Evolutionary conservation across 2,113 vertebrate species (phyloP).

Genomic region (Pseudonaja textilis): DNA sequence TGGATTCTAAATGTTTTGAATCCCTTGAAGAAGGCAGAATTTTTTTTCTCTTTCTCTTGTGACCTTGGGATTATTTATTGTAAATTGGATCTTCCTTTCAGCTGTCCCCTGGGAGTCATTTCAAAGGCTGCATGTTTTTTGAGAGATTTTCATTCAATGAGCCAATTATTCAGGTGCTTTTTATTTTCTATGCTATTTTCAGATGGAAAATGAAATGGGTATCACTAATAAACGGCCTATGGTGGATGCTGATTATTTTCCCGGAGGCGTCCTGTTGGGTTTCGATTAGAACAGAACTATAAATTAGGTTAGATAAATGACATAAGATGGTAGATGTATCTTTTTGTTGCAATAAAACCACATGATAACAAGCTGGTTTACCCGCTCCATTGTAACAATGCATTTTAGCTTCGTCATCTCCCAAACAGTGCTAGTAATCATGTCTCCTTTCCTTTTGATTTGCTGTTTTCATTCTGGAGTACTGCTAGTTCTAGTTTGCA

Average conservation of each 20-base stretch:
- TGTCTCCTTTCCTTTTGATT: background rate
- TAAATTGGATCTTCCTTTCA: background rate
- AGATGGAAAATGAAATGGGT: background rate
- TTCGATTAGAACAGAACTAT: background rate
- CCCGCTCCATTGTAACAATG: background rate
- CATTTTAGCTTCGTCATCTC: fast-evolving
- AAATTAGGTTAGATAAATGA: background rate
- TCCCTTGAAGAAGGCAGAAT: background rate
- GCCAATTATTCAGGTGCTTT: background rate
- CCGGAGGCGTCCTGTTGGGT: background rate
- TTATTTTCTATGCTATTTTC: fast-evolving
- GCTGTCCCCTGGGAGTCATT: background rate
- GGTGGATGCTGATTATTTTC: background rate
- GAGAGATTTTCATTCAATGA: background rate
- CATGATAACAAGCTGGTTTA: background rate
- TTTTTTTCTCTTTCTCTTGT: background rate
- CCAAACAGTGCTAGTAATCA: background rate
- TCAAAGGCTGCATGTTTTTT: background rate
- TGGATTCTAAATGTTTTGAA: background rate
- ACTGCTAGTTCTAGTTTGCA: conserved; percentile 2
- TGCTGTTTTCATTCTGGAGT: conserved; percentile 9
- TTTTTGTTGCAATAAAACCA: background rate
- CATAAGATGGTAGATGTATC: fast-evolving
- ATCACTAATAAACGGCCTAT: background rate
- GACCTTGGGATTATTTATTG: background rate